These are phyloP conservation scores for Hydropotes inermis DNA, from an alignment of 2,113 vertebrate species.

Conservation along the genomic window DNA sequence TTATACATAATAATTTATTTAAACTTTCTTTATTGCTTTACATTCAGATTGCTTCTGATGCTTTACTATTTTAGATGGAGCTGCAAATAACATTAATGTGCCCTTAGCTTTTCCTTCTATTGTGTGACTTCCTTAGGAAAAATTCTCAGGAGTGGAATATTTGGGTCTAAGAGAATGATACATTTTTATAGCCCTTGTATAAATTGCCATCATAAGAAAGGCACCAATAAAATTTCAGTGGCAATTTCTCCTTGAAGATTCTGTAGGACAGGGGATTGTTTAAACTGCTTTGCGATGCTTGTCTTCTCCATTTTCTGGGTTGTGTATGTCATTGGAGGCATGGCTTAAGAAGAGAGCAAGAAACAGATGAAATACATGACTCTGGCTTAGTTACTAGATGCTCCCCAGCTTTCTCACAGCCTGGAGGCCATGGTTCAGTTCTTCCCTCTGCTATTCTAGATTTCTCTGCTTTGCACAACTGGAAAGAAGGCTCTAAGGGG, in stretches of 20 bases:
- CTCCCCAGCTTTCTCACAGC: background rate
- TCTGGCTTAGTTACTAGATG: background rate
- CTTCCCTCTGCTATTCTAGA: background rate
- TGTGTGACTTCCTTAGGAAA: conserved; percentile 58
- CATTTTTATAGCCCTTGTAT: conserved; percentile 51
- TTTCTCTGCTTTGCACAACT: background rate
- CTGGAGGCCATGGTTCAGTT: background rate
- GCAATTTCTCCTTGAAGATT: conserved; percentile 57
- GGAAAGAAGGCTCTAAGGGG: background rate
- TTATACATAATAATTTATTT: conserved; percentile 3
- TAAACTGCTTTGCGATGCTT: background rate
- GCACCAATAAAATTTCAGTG: conserved; percentile 47
- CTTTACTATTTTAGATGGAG: background rate
- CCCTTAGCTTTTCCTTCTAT: conserved; percentile 36
- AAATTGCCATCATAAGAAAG: conserved; percentile 35
- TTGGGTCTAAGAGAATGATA: conserved; percentile 41
- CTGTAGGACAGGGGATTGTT: conserved; percentile 31
- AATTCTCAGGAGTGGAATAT: conserved; percentile 48
- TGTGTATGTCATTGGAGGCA: background rate
- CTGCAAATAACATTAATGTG: background rate
- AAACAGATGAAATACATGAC: background rate
- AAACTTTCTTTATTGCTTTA: conserved; percentile 20
- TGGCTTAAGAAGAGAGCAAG: background rate
- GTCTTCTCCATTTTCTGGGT: background rate
- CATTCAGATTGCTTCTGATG: background rate